These are phyloP conservation scores for Aphaenogaster ashmeadi DNA, from an alignment of 1,140 invertebrate species.

Conservation along the genomic window DNA sequence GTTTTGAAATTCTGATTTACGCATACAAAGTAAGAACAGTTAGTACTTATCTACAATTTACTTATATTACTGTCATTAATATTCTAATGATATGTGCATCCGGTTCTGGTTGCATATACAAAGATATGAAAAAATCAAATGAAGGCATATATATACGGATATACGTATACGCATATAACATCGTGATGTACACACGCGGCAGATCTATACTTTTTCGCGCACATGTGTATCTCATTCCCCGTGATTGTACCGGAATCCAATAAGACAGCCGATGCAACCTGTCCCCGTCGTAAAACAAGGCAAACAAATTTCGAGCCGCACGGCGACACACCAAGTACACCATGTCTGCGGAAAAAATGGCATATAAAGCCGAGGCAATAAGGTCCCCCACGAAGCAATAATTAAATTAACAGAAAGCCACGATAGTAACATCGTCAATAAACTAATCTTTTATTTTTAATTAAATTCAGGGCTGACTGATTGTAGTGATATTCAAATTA, in stretches of 20 bases:
- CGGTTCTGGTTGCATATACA: not conserved
- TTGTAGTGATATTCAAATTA: not conserved
- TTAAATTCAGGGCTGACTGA: not conserved
- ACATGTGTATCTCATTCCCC: slow-evolving; percentile 51
- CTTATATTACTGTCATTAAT: not conserved
- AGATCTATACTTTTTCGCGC: slow-evolving; percentile 50
- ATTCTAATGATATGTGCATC: not conserved
- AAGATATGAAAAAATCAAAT: not conserved
- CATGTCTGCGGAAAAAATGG: slow-evolving; percentile 29
- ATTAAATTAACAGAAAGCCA: slow-evolving; percentile 61
- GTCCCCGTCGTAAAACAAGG: slow-evolving; percentile 84
- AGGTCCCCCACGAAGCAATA: slow-evolving; percentile 18
- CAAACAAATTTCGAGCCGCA: slow-evolving; percentile 85
- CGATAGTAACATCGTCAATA: not conserved
- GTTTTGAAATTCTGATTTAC: not conserved
- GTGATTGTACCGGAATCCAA: slow-evolving; percentile 83
- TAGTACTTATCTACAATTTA: not conserved
- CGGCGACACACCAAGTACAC: slow-evolving; percentile 38
- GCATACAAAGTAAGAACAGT: not conserved
- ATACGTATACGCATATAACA: not conserved
- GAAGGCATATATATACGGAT: not conserved
- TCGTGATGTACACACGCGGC: slow-evolving; percentile 8
- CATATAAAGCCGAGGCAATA: slow-evolving; percentile 69
- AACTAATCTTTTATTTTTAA: not conserved
- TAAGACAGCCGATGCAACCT: slow-evolving; percentile 84